Percentiles rank a stretch among this genome's conserved stretches.
Conservation (phyloP, 1,140 invertebrate genomes). For the Helicoverpa zea region DNA sequence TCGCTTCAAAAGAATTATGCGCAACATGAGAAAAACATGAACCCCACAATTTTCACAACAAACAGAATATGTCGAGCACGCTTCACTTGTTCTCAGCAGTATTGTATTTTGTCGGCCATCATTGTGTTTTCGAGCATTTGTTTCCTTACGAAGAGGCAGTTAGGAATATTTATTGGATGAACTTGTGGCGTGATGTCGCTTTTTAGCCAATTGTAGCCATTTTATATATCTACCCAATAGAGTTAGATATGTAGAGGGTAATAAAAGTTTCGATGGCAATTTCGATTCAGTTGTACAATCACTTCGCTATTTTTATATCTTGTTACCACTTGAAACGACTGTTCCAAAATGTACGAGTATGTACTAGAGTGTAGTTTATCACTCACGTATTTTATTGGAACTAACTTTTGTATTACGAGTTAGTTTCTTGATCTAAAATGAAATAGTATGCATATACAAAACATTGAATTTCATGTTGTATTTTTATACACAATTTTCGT, state of each 20-base stretch:
- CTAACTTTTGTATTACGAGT: neutral
- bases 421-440: conserved; percentile 27
- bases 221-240: conserved; percentile 70
- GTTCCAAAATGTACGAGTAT: conserved; percentile 31
- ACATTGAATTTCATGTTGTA: too few relatives aligned
- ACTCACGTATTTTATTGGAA: conserved; percentile 33
- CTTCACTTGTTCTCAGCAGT: conserved; percentile 77
- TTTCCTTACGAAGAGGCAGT: conserved; percentile 83
- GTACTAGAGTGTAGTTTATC: conserved; percentile 1
- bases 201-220: conserved; percentile 81
- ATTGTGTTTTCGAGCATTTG: conserved; percentile 84
- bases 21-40: conserved; percentile 67
- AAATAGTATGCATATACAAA: neutral
- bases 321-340: conserved; percentile 36
- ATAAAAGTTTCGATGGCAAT: conserved; percentile 71
- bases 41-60: conserved; percentile 75
- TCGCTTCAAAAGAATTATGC: conserved; percentile 62
- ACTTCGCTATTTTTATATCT: conserved; percentile 41
- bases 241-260: conserved; percentile 66
- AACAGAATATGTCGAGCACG: conserved; percentile 82
- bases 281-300: conserved; percentile 56
- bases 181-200: conserved; percentile 80
- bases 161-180: conserved; percentile 85
- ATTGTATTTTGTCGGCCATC: conserved; percentile 80
- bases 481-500: too few relatives aligned